A percentile compares a stretch with the other conserved stretches of the same genome.
phyloP scores from a whole-genome alignment of 2,113 vertebrate genomes.

The Siniperca chuatsi region DNA sequence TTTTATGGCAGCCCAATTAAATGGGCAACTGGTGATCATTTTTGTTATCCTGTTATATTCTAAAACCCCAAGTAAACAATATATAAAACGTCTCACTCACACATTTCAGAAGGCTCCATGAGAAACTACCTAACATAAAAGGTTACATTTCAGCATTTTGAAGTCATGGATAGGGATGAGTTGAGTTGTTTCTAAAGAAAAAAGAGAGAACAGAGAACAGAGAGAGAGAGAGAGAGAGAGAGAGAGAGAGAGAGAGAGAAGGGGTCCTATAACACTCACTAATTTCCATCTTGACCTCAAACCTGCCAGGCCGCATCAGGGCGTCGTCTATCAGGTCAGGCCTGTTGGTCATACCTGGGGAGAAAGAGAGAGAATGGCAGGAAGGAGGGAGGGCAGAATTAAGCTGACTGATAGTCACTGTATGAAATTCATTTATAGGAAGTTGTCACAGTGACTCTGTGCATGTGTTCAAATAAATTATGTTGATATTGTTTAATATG shows the following conservation, averaged over 20 bases:
- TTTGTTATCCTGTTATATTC: neutral
- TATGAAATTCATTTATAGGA: neutral
- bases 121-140: neutral
- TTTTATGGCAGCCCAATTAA: neutral
- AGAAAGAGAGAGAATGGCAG: slow-evolving; percentile 3
- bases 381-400: neutral
- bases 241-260: too few species aligned
- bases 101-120: neutral
- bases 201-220: too few species aligned
- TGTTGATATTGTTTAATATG: neutral
- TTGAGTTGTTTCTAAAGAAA: neutral
- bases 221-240: too few species aligned
- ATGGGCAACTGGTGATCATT: neutral
- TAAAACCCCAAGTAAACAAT: neutral
- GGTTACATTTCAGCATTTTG: neutral
- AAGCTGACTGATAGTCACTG: neutral
- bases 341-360: slow-evolving; percentile 97
- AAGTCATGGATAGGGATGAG: neutral
- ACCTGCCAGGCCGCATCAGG: slow-evolving; percentile 95
- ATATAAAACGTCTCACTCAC: neutral
- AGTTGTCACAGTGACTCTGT: neutral
- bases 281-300: slow-evolving; percentile 99
- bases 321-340: slow-evolving; percentile 99
- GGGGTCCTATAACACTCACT: slow-evolving; percentile 76
- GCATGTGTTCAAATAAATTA: neutral